Evolutionary conservation across 2,888 invertebrate genomes (phyloP).

Genomic region (Trachelus tabidus): DNA sequence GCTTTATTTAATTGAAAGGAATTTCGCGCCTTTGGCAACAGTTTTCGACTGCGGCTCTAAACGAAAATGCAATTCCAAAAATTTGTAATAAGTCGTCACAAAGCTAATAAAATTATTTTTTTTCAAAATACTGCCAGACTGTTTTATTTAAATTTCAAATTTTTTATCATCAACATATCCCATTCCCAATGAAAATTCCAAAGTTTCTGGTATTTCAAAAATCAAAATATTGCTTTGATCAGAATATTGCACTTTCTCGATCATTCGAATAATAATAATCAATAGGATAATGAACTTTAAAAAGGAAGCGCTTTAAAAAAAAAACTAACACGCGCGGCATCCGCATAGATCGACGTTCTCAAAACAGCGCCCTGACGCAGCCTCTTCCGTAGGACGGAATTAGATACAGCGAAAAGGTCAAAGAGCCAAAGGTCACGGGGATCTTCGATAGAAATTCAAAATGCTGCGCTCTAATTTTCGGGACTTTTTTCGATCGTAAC

Average conservation of each 20-base stretch:
- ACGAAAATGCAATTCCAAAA: not conserved
- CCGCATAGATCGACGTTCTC: not conserved
- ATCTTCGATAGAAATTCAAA: not conserved
- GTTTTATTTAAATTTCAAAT: not conserved
- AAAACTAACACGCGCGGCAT: not conserved
- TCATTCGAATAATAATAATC: not conserved
- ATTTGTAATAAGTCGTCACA: not conserved
- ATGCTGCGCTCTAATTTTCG: not conserved
- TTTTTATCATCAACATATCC: not conserved
- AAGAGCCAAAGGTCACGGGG: not conserved
- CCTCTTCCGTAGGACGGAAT: conserved; percentile 45
- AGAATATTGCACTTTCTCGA: not conserved
- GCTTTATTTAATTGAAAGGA: not conserved
- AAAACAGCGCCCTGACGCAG: not conserved
- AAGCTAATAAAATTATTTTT: not conserved
- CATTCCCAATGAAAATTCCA: not conserved
- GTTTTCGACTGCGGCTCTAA: not conserved
- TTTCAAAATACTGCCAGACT: not conserved
- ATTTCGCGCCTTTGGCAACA: not conserved
- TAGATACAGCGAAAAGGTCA: conserved; percentile 61
- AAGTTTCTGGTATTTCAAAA: not conserved
- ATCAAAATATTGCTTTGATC: not conserved
- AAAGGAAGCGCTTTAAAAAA: not conserved
- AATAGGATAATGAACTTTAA: not conserved
- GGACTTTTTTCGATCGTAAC: not conserved